Evolutionary conservation across 2,888 invertebrate genomes (phyloP).

Genomic region (Orthosia gothica): DNA sequence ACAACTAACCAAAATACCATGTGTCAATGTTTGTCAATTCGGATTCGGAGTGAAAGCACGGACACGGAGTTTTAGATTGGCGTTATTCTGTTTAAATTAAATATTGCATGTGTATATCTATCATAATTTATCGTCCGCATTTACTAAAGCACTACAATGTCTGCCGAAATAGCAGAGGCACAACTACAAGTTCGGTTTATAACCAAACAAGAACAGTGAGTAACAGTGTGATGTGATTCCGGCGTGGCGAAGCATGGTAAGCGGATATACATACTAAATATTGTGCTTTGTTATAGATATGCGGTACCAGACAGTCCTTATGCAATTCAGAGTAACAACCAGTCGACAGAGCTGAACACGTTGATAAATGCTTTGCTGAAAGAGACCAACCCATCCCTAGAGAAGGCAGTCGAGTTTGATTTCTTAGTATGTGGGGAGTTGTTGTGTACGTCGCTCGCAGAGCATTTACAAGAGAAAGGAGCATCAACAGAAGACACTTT

Average conservation of each 20-base stretch:
- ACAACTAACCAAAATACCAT: slow-evolving; percentile 14
- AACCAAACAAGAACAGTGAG: slow-evolving; percentile 96
- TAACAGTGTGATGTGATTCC: slow-evolving; percentile 70
- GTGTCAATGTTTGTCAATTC: slow-evolving; percentile 48
- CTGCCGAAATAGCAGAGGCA: slow-evolving; percentile 82
- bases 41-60: too few relatives aligned
- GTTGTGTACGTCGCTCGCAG: slow-evolving; percentile 93
- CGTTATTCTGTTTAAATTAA: slow-evolving; percentile 3
- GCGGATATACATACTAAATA: not conserved
- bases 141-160: slow-evolving; percentile 70
- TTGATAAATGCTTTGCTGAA: slow-evolving; percentile 95
- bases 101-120: slow-evolving; percentile 17
- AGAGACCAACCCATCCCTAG: slow-evolving; percentile 85
- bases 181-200: slow-evolving; percentile 95
- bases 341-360: slow-evolving; percentile 94
- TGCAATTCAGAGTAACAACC: slow-evolving; percentile 95
- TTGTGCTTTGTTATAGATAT: slow-evolving; percentile 91
- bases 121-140: not conserved
- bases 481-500: slow-evolving; percentile 96
- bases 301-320: slow-evolving; percentile 97
- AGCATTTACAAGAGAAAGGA: slow-evolving; percentile 95
- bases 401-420: slow-evolving; percentile 94
- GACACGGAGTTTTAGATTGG: not conserved
- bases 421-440: slow-evolving; percentile 97
- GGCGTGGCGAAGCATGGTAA: slow-evolving; percentile 52